Percentiles rank a stretch among this genome's conserved stretches.
Conservation (phyloP, 2,888 invertebrate genomes). For the Agrotis ipsilon region DNA sequence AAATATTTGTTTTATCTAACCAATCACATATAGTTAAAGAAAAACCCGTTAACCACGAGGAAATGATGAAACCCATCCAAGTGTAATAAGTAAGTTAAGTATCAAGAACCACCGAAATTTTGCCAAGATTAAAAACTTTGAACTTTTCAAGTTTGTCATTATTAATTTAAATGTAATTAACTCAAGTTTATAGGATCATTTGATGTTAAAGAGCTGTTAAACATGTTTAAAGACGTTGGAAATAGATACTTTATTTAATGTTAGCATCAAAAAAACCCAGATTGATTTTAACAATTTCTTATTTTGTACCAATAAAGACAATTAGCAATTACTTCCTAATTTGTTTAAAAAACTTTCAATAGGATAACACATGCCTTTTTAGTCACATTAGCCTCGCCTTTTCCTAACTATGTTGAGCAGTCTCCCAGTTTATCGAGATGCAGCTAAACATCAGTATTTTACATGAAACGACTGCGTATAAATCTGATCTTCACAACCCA, state of each 20-base stretch:
- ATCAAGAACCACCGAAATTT: constrained; percentile 5
- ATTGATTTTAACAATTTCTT: too few relatives aligned
- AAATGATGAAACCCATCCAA: neutral
- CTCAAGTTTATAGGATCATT: constrained; percentile 24
- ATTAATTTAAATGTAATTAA: constrained; percentile 38
- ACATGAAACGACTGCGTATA: too few relatives aligned
- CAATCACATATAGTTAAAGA: neutral
- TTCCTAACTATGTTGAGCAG: too few relatives aligned
- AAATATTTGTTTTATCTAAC: neutral
- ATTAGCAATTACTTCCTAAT: too few relatives aligned
- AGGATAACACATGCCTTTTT: too few relatives aligned
- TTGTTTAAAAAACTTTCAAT: too few relatives aligned
- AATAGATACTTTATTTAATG: neutral
- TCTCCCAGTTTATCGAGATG: too few relatives aligned
- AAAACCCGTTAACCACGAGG: neutral
- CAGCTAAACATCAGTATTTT: too few relatives aligned
- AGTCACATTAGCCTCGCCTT: too few relatives aligned
- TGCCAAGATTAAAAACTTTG: constrained; percentile 22
- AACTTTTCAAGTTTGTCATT: constrained; percentile 12
- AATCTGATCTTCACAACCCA: too few relatives aligned
- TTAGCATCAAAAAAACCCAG: neutral
- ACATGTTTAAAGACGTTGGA: neutral
- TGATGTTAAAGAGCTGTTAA: constrained; percentile 7
- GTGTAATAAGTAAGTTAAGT: constrained; percentile 4
- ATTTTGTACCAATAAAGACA: too few relatives aligned